Evolutionary conservation across 2,888 invertebrate species (phyloP), one percentile per base, ranked within the genome.

Genomic region (Acleris holmiana): DNA sequence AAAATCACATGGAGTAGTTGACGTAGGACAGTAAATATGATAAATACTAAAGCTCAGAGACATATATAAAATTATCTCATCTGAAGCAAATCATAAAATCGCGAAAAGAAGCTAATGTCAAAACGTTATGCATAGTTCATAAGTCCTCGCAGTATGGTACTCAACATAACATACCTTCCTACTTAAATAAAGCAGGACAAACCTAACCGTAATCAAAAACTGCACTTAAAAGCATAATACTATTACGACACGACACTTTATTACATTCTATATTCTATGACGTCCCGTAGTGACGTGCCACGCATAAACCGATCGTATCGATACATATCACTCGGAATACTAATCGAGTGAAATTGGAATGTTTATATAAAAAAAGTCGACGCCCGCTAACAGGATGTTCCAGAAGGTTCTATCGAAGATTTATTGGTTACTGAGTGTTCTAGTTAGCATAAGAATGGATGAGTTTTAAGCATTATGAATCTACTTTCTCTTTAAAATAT

Each of bases 261-360:
- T 41, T n/a, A 23, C 18, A 29, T 65, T 55, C 49, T 35, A 5
- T 55, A 60, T 55, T 67, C 71, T 76, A 69, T 79, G 77, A 77
- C 77, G 77, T 76, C 69, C 76, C 69, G 63, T 70, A 74, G 73
- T 79, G 75, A 78, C 80, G 80, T 79, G 83, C 74, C 78, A 73
- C 72, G 77, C 82, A 83, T 79, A 73, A 76, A 72, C 67, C 66
- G 72, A 72, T 71, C 68, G 71, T 70, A 71, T 75, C 68, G 60
- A 59, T 56, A 64, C 57, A 63, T 58, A 64, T 60, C 51, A 61
- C 63, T 72, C 76, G 77, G 89, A 79, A 91, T 91, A 79, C 73
- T 76, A 82, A 91, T 78, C 66, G 78, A 77, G 91, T 82, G 91
- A 91, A 91, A 91, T 86, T 89, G 74, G 72, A 76, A 67, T 76